Percentiles rank a stretch among this genome's conserved stretches.
Conservation (phyloP, 2,888 invertebrate genomes). For the Polymixis lichenea region DNA sequence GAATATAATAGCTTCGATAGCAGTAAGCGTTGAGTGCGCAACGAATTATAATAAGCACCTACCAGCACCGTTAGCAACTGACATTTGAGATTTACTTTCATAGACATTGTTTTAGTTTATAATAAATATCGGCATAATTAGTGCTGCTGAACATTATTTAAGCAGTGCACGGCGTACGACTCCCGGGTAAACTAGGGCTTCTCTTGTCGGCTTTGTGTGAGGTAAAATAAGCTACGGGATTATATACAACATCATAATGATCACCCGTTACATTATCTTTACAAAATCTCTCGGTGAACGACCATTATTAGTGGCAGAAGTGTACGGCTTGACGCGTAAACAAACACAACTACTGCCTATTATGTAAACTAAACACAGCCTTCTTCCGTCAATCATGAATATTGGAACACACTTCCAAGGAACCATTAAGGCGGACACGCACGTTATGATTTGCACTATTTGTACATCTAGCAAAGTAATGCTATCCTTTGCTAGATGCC, state of each 20-base stretch:
- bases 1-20: constrained; percentile 70
- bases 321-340: constrained; percentile 11
- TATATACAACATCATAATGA: constrained; percentile 30
- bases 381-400: constrained; percentile 53
- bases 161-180: constrained; percentile 25
- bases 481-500: constrained; percentile 68
- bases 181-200: constrained; percentile 23
- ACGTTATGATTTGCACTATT: constrained; percentile 67
- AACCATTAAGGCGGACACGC: constrained; percentile 43
- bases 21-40: constrained; percentile 56
- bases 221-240: constrained; percentile 2
- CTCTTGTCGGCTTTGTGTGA: constrained; percentile 31
- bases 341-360: constrained; percentile 25
- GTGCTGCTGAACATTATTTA: constrained; percentile 47
- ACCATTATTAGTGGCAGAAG: constrained; percentile 26
- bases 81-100: constrained; percentile 65
- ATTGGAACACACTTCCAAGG: constrained; percentile 42
- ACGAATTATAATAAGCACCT: constrained; percentile 64
- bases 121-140: constrained; percentile 60
- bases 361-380: constrained; percentile 36
- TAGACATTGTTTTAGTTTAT: constrained; percentile 55
- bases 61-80: constrained; percentile 43
- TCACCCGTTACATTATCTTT: constrained; percentile 30
- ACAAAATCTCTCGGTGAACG: constrained; percentile 14
- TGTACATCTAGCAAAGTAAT: constrained; percentile 69